phyloP scores from a whole-genome alignment of 2,888 invertebrate species.

The Pollenia amentaria region DNA sequence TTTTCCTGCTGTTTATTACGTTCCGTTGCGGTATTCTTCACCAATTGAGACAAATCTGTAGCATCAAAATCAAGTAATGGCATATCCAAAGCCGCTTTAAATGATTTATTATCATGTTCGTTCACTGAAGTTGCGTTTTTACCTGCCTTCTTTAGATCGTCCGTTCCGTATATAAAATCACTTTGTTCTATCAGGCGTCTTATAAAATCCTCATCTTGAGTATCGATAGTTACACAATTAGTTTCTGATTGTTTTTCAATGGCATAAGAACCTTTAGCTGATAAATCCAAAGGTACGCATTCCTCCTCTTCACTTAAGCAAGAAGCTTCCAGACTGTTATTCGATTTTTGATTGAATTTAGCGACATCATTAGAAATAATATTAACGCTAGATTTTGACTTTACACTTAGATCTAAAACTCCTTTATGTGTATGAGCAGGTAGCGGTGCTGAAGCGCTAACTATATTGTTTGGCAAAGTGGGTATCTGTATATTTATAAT shows the following conservation, averaged over 20 bases:
- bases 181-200: conserved; percentile 69
- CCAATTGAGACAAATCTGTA: conserved; percentile 31
- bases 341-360: conserved; percentile 13
- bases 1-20: neutral
- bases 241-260: neutral
- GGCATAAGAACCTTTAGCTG: conserved; percentile 41
- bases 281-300: conserved; percentile 73
- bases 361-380: neutral
- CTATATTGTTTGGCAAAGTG: conserved; percentile 37
- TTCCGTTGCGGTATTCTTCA: conserved; percentile 8
- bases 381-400: conserved; percentile 33
- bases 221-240: conserved; percentile 27
- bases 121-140: neutral
- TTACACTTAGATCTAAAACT: conserved; percentile 74
- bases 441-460: conserved; percentile 45
- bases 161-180: conserved; percentile 54
- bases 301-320: conserved; percentile 16
- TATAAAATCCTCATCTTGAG: conserved; percentile 72
- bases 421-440: conserved; percentile 61
- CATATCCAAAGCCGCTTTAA: conserved; percentile 75
- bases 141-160: conserved; percentile 28
- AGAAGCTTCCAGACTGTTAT: neutral
- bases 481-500: conserved; percentile 57
- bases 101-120: conserved; percentile 61
- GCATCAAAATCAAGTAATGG: conserved; percentile 74